Evolutionary conservation across 2,797 vertebrate genomes (phyloP).

Genomic region (Thamnophis elegans): DNA sequence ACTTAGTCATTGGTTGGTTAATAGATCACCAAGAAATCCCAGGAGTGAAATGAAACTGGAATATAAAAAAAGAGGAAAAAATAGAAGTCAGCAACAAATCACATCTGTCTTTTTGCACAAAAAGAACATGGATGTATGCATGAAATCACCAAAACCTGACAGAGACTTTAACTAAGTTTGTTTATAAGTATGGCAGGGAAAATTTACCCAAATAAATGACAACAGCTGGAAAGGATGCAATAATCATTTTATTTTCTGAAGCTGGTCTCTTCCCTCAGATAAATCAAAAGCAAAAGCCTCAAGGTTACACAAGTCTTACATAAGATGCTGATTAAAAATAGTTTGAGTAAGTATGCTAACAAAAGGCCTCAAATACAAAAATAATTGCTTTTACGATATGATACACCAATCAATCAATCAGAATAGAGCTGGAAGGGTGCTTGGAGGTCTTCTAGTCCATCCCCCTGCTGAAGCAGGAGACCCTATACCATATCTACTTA

Average conservation of each 20-base stretch:
- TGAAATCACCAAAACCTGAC: neutral
- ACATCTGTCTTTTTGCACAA: neutral
- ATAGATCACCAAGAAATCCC: neutral
- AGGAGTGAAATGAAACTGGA: neutral
- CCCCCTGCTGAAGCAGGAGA: neutral
- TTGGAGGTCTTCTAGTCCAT: neutral
- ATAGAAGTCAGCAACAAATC: neutral
- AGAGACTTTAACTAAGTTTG: neutral
- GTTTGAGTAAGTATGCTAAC: neutral
- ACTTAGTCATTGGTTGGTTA: neutral
- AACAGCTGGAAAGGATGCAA: neutral
- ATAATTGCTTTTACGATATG: neutral
- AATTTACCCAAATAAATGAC: neutral
- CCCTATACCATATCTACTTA: neutral
- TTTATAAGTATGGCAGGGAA: neutral
- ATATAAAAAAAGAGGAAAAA: neutral
- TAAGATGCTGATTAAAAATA: neutral
- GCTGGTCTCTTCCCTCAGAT: neutral
- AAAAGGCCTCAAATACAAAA: neutral
- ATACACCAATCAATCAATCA: neutral
- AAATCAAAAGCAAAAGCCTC: neutral
- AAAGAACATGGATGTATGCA: neutral
- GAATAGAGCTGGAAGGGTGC: neutral
- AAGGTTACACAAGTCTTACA: neutral
- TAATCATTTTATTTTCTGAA: neutral